Conservation (phyloP, 2,888 invertebrate species). For the Ennomos erosarius region DNA sequence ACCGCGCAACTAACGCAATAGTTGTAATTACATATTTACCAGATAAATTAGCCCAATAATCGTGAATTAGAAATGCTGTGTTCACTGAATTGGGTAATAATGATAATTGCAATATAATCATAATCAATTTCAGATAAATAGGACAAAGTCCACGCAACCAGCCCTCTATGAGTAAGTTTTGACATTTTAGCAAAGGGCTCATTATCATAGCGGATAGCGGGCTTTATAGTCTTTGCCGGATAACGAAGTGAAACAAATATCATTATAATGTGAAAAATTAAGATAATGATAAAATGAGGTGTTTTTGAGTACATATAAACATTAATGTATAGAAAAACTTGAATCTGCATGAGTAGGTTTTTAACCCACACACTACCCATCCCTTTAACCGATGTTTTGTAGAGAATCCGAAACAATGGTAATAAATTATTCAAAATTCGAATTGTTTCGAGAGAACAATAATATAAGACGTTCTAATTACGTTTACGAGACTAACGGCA, state of each 20-base stretch:
- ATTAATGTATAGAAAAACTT: no score
- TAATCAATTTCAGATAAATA: conserved; percentile 28
- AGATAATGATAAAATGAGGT: no score
- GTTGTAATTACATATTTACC: neutral
- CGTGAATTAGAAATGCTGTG: neutral
- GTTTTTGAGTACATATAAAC: no score
- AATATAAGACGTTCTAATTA: conserved; percentile 21
- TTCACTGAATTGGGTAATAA: neutral
- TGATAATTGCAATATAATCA: neutral
- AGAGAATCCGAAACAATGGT: no score
- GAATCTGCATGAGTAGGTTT: no score
- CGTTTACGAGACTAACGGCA: conserved; percentile 20
- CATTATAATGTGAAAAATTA: neutral
- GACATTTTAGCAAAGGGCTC: conserved; percentile 37
- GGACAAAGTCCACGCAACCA: conserved; percentile 20
- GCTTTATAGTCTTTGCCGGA: no score
- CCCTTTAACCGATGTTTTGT: no score
- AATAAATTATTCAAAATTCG: conserved; percentile 11
- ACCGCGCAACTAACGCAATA: no score
- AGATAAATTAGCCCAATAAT: neutral
- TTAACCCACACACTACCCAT: neutral
- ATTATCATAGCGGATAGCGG: conserved; percentile 42
- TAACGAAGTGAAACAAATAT: conserved; percentile 30
- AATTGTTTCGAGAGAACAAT: conserved; percentile 8
- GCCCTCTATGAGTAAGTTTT: conserved; percentile 31